Base-by-base conservation (phyloP, 2,113 vertebrate genomes). In the Dipodomys spectabilis region DNA sequence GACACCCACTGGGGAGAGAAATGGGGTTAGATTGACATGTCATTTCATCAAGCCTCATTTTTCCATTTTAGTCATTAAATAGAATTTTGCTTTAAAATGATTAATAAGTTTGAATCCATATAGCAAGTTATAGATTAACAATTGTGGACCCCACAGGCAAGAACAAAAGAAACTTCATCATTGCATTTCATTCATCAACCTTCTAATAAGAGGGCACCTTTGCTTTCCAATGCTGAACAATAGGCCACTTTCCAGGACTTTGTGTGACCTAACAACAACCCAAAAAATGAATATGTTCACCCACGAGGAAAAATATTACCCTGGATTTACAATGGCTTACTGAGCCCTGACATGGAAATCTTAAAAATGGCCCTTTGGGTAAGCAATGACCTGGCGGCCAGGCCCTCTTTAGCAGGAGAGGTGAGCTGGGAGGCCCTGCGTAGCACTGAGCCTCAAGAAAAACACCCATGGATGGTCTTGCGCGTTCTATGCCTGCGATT, bases 81-180 rank as follows among this genome's bases (percentile, higher is more conserved):
- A 95, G 93, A 92, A 93, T 96, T 98, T 97, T 73, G 64, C 92
- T 97, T 91, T 97, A 95, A 97, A 97, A 98, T 96, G 98, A 98
- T 98, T 96, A 97, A 97, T 97, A 97, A 91, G 25, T 92, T 97
- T 94, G 97, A 98, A 98, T 98, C 97, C 97, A 72, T 96, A 97
- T 74, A 95, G 96, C 97, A 97, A 94, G 97, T 97, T 97, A 97
- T 97, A 97, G 90, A 97, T 98, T 95, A 98, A 97, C 94, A 96
- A 77, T 94, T 90, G 88, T 88, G 91, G 93, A 82, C 92, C 82
- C 92, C 95, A 94, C 4, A 93, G 97, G 97, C 95, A 96, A 97
- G 97, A 98, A 98, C 97, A 98, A 98, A 98, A 97, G 98, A 95
- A 97, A 97, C 97, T 97, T 95, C 95, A 95, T 97, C 96, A 98